Conservation (phyloP, 2,888 invertebrate species). For the Cosmorhoe ocellata region DNA sequence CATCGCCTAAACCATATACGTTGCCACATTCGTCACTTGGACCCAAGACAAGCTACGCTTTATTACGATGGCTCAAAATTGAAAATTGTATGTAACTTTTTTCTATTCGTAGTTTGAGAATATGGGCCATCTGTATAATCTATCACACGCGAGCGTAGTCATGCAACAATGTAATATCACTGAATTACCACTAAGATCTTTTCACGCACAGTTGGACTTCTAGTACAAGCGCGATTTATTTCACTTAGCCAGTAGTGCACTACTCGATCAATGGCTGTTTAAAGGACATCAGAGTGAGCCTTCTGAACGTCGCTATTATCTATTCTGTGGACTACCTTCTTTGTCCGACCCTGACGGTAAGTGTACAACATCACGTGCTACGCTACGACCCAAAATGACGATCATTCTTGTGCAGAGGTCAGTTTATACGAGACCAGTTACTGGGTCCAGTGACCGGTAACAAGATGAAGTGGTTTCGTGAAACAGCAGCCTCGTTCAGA, state of each 20-base stretch:
- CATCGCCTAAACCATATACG: constrained; percentile 16
- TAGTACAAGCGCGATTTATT: too few species aligned
- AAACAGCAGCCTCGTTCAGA: neutral
- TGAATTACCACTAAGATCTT: too few species aligned
- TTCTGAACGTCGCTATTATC: neutral
- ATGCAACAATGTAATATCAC: too few species aligned
- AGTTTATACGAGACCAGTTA: neutral
- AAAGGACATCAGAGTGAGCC: neutral
- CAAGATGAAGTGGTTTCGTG: too few species aligned
- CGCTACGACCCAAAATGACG: constrained; percentile 18
- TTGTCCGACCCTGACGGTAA: constrained; percentile 12
- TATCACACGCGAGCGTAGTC: too few species aligned
- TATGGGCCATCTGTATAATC: too few species aligned
- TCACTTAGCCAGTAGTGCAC: too few species aligned
- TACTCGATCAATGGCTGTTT: too few species aligned
- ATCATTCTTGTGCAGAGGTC: neutral
- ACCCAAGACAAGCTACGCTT: neutral
- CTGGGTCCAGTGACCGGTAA: too few species aligned
- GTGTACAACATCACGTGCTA: constrained; percentile 10
- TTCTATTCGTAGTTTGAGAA: too few species aligned
- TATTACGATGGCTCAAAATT: neutral
- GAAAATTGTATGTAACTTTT: neutral
- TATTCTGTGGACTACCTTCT: constrained; percentile 3
- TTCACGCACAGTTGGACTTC: too few species aligned
- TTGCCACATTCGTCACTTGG: neutral